Percentiles rank a stretch among this genome's conserved stretches.
Evolutionary conservation across 2,888 invertebrate species (phyloP).

Genomic region (Elmis aenea): DNA sequence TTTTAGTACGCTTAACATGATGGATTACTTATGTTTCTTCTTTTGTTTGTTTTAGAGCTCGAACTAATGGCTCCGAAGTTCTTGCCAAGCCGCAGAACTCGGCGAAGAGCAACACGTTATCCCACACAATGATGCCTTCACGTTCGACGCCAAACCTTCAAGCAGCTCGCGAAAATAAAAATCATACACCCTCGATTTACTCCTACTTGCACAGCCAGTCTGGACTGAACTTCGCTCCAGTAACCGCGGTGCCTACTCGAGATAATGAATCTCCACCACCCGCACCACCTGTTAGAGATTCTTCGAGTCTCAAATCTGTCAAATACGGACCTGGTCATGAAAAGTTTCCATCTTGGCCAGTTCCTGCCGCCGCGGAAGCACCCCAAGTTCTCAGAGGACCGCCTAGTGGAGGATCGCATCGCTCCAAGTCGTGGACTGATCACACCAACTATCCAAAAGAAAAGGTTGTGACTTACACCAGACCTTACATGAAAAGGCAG

Average conservation of each 20-base stretch:
- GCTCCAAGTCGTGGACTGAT: constrained; percentile 68
- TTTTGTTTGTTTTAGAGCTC: constrained; percentile 32
- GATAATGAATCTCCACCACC: constrained; percentile 53
- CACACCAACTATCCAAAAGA: constrained; percentile 67
- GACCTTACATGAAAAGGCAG: constrained; percentile 61
- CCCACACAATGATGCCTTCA: constrained; percentile 46
- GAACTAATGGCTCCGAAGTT: constrained; percentile 37
- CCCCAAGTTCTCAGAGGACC: constrained; percentile 45
- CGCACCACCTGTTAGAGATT: constrained; percentile 61
- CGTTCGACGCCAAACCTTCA: constrained; percentile 48
- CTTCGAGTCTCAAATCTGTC: constrained; percentile 61
- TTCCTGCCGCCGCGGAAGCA: constrained; percentile 55
- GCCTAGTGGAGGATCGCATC: constrained; percentile 53
- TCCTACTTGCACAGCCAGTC: constrained; percentile 40
- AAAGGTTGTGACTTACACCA: constrained; percentile 56
- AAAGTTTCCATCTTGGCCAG: constrained; percentile 72
- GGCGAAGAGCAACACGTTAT: constrained; percentile 16
- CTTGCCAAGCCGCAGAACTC: constrained; percentile 25
- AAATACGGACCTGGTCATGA: constrained; percentile 68
- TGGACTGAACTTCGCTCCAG: constrained; percentile 24
- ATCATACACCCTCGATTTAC: constrained; percentile 30
- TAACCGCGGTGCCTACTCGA: constrained; percentile 38
- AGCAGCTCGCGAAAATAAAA: constrained; percentile 34
- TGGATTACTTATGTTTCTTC: too few species aligned
- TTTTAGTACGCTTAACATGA: too few species aligned